Percentiles rank a stretch among this genome's conserved stretches.
These are phyloP conservation scores for Amblyornis subalaris DNA, from an alignment of 2,113 vertebrate species.

Conservation along the genomic window DNA sequence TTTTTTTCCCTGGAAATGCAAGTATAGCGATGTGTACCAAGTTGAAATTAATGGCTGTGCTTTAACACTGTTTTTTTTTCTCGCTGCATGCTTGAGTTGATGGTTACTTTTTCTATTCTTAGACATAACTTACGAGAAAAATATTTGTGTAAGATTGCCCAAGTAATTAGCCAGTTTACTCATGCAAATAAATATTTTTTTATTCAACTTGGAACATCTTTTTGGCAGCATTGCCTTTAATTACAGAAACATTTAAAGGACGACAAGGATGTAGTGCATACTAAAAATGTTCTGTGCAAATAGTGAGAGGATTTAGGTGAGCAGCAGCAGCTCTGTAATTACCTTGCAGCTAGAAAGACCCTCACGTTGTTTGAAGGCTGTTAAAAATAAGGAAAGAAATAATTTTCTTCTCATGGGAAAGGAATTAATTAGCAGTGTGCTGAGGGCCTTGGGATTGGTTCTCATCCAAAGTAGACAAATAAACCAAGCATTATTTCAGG, in stretches of 20 bases:
- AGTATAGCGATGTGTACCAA: not conserved
- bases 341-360: slow-evolving; percentile 46
- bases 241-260: slow-evolving; percentile 30
- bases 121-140: not conserved
- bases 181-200: slow-evolving; percentile 31
- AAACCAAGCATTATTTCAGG: slow-evolving; percentile 10
- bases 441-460: slow-evolving; percentile 15
- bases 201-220: slow-evolving; percentile 4
- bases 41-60: not conserved
- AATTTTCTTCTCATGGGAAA: slow-evolving; percentile 33
- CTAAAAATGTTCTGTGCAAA: slow-evolving; percentile 14
- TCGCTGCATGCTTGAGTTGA: not conserved
- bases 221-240: slow-evolving; percentile 47
- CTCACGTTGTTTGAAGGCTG: not conserved
- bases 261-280: not conserved
- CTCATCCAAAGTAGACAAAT: slow-evolving; percentile 29
- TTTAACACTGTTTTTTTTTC: not conserved
- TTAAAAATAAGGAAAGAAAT: slow-evolving; percentile 46
- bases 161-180: slow-evolving; percentile 28
- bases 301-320: slow-evolving; percentile 36
- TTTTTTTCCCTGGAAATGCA: not conserved
- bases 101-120: not conserved
- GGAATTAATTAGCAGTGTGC: slow-evolving; percentile 31
- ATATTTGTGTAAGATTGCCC: not conserved
- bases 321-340: slow-evolving; percentile 41